Percentiles rank a stretch among this genome's conserved stretches.
These are phyloP conservation scores for Ptiloglossa arizonensis DNA, from an alignment of 1,140 invertebrate species.

Conservation along the genomic window DNA sequence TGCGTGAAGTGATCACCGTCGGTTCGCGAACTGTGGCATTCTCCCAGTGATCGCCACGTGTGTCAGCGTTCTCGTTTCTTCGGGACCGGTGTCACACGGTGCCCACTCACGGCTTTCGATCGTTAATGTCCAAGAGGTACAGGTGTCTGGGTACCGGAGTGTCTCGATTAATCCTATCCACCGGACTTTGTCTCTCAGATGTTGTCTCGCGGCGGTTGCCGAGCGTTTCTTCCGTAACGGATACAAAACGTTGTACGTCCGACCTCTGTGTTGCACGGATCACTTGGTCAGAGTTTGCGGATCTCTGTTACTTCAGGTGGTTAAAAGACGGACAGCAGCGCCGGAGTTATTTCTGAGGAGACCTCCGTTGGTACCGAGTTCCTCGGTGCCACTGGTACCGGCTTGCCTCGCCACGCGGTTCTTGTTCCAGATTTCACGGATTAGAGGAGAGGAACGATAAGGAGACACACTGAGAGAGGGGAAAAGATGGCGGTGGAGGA, in stretches of 20 bases:
- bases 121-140: too few species aligned
- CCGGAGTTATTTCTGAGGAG: slow-evolving; percentile 13
- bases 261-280: not conserved
- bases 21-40: slow-evolving; percentile 7
- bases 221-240: not conserved
- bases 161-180: too few species aligned
- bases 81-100: too few species aligned
- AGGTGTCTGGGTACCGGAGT: too few species aligned
- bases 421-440: slow-evolving; percentile 67
- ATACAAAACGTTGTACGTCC: too few species aligned
- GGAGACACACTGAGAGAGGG: slow-evolving; percentile 37
- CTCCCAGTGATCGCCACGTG: slow-evolving; percentile 7
- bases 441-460: slow-evolving; percentile 61
- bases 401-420: slow-evolving; percentile 60
- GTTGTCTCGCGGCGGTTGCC: too few species aligned
- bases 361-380: slow-evolving; percentile 62
- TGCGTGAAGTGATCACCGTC: not conserved
- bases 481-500: slow-evolving; percentile 14
- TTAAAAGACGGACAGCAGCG: too few species aligned
- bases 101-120: too few species aligned
- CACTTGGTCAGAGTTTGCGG: not conserved
- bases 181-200: too few species aligned
- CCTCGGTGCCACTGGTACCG: slow-evolving; percentile 66
- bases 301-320: not conserved
- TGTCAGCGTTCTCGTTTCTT: not conserved